Evolutionary conservation across 2,888 invertebrate genomes (phyloP).

Genomic region (Perizoma flavofasciatum): DNA sequence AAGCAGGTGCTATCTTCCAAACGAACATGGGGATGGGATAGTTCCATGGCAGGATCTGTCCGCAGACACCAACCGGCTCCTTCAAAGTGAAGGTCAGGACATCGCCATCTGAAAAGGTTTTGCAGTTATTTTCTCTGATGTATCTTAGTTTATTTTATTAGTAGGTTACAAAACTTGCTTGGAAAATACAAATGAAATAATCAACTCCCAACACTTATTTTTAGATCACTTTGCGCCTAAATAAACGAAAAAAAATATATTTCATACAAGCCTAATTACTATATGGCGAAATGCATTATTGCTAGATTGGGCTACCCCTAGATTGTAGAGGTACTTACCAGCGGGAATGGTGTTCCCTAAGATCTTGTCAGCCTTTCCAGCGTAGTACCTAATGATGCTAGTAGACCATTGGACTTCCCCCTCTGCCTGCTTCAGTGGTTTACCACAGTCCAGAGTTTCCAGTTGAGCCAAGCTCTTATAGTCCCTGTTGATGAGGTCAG

Average conservation of each 20-base stretch:
- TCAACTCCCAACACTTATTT: no score
- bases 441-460: slow-evolving; percentile 97
- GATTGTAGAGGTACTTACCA: slow-evolving; percentile 50
- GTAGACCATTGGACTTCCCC: slow-evolving; percentile 86
- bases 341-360: slow-evolving; percentile 90
- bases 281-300: no score
- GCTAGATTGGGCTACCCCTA: no score
- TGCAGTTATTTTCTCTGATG: background rate
- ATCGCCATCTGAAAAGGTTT: slow-evolving; percentile 85
- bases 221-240: no score
- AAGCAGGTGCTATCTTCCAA: slow-evolving; percentile 95
- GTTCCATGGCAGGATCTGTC: slow-evolving; percentile 97
- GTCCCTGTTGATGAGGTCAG: slow-evolving; percentile 90
- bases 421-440: slow-evolving; percentile 89
- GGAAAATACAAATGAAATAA: no score
- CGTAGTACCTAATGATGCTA: slow-evolving; percentile 90
- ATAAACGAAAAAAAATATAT: no score
- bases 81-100: slow-evolving; percentile 92
- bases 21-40: slow-evolving; percentile 96
- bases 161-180: no score
- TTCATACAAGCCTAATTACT: no score
- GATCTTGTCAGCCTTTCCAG: slow-evolving; percentile 96
- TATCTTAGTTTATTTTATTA: background rate
- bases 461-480: slow-evolving; percentile 88
- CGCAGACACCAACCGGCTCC: slow-evolving; percentile 94